Evolutionary conservation across 2,888 invertebrate species (phyloP).

Genomic region (Dasysyrphus albostriatus): DNA sequence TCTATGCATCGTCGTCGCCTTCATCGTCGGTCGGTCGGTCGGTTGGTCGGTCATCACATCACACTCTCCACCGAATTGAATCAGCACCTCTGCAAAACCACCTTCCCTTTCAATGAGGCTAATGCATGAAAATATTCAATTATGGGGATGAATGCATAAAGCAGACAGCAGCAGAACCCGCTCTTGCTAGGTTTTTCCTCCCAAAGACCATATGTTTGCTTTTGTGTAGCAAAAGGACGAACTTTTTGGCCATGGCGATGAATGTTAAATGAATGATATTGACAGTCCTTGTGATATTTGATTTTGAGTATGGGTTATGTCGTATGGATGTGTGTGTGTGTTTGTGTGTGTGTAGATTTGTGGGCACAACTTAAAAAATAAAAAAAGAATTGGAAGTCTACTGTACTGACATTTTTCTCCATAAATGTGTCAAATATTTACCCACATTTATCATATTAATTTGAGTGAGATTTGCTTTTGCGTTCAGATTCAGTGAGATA

Average conservation of each 20-base stretch:
- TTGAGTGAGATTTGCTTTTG: slow-evolving; percentile 43
- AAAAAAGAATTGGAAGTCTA: slow-evolving; percentile 9
- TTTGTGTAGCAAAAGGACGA: slow-evolving; percentile 63
- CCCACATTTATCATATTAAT: slow-evolving; percentile 73
- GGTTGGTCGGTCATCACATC: slow-evolving; percentile 19
- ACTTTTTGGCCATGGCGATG: slow-evolving; percentile 52
- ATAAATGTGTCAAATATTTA: slow-evolving; percentile 74
- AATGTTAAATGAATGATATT: slow-evolving; percentile 59
- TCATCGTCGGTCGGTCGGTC: background rate
- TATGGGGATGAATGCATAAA: slow-evolving; percentile 72
- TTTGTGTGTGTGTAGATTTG: background rate
- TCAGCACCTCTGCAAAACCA: slow-evolving; percentile 53
- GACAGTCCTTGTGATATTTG: slow-evolving; percentile 61
- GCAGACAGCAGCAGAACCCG: slow-evolving; percentile 22
- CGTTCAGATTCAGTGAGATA: background rate
- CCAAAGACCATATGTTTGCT: slow-evolving; percentile 59
- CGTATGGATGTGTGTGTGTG: background rate
- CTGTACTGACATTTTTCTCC: slow-evolving; percentile 36
- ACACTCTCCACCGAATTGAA: slow-evolving; percentile 45
- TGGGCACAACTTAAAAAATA: background rate
- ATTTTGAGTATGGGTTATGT: background rate
- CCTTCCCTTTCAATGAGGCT: slow-evolving; percentile 54
- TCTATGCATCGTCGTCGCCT: background rate
- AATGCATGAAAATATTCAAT: slow-evolving; percentile 76
- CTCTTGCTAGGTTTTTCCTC: slow-evolving; percentile 24